Evolutionary conservation across 2,888 invertebrate species (phyloP).

Genomic region (Hipparchia sbordonii): DNA sequence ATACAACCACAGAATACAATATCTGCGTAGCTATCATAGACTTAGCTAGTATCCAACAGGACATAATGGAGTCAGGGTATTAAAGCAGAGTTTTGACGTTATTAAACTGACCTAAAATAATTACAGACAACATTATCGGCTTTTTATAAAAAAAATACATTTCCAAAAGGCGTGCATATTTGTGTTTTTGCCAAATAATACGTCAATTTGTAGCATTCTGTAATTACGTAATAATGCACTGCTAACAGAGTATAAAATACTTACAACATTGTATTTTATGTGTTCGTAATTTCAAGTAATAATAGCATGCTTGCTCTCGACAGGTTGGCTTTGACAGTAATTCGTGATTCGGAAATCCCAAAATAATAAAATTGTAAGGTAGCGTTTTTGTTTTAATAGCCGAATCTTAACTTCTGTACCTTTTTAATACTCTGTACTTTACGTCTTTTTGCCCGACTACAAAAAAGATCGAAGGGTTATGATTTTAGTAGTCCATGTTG

Average conservation of each 20-base stretch:
- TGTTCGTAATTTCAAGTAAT: conserved; percentile 3
- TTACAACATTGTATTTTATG: conserved; percentile 6
- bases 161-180: neutral
- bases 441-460: no score
- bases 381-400: neutral
- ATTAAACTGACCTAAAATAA: no score
- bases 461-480: no score
- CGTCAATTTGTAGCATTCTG: conserved; percentile 10
- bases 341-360: conserved; percentile 1
- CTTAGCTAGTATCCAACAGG: no score
- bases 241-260: neutral
- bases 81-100: no score
- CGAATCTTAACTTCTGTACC: neutral
- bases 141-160: no score
- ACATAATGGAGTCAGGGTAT: no score
- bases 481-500: no score
- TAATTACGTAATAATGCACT: conserved; percentile 19
- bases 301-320: neutral
- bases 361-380: neutral
- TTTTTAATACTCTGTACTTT: neutral
- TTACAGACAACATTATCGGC: no score
- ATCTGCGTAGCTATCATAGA: no score
- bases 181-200: conserved; percentile 6
- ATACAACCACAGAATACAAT: no score
- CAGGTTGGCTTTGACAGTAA: conserved; percentile 2